A percentile compares a stretch with the other conserved stretches of the same genome.
Evolutionary conservation across 64 coral and sea anemone genomes (phyloP).

Genomic region (Porites australiensis): DNA sequence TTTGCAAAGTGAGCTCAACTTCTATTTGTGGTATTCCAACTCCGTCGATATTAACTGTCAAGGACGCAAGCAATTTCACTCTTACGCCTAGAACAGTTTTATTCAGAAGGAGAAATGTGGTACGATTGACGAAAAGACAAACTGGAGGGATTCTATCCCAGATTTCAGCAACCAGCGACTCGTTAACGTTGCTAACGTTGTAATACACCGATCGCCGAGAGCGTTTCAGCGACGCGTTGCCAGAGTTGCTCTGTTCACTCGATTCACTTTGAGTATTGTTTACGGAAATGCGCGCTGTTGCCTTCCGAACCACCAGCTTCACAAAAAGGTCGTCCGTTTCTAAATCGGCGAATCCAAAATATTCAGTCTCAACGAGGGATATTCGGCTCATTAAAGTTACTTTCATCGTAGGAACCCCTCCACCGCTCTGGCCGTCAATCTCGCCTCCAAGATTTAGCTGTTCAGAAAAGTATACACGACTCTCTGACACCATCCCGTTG

Average conservation of each 20-base stretch:
- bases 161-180: neutral
- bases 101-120: neutral
- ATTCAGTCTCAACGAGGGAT: constrained; percentile 18
- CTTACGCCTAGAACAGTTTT: neutral
- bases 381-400: constrained; percentile 30
- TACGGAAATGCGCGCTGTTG: neutral
- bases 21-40: neutral
- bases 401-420: constrained; percentile 13
- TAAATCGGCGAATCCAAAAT: neutral
- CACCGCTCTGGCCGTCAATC: constrained; percentile 35
- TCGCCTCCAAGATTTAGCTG: constrained; percentile 41
- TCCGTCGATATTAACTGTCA: neutral
- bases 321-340: constrained; percentile 18
- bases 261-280: neutral
- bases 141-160: neutral
- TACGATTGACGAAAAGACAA: neutral
- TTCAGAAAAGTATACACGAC: constrained; percentile 21
- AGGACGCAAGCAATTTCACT: neutral
- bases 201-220: neutral
- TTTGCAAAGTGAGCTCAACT: neutral
- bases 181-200: neutral
- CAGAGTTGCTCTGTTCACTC: neutral
- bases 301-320: constrained; percentile 32
- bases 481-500: constrained; percentile 30
- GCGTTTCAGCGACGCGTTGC: neutral